phyloP scores from a whole-genome alignment of 2,888 invertebrate genomes.

The Philereme transversata region DNA sequence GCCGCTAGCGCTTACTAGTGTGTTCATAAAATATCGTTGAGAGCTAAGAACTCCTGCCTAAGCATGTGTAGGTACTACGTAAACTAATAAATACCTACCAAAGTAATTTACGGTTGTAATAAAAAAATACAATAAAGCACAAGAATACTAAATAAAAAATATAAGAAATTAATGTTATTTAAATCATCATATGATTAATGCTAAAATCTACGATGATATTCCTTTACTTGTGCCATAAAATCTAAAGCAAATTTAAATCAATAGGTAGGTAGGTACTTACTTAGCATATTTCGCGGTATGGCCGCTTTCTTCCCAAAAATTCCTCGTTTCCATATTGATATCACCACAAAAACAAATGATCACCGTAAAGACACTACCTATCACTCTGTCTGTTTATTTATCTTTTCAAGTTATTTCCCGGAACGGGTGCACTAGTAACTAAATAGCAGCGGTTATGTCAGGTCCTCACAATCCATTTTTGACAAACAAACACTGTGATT shows the following conservation, averaged over 20 bases:
- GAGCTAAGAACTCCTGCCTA: too few species aligned
- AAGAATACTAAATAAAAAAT: too few species aligned
- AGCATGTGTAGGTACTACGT: too few species aligned
- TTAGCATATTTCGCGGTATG: slow-evolving; percentile 74
- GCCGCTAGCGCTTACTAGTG: too few species aligned
- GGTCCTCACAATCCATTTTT: slow-evolving; percentile 61
- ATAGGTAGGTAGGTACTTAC: slow-evolving; percentile 53
- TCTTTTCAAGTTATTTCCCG: slow-evolving; percentile 52
- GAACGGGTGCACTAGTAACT: slow-evolving; percentile 45
- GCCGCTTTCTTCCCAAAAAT: slow-evolving; percentile 78
- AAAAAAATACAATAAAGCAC: too few species aligned
- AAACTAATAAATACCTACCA: too few species aligned
- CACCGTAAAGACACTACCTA: slow-evolving; percentile 23
- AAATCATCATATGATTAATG: neutral
- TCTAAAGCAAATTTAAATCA: neutral
- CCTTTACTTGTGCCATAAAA: too few species aligned
- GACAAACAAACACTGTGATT: slow-evolving; percentile 43
- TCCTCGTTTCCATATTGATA: slow-evolving; percentile 73
- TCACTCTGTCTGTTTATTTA: slow-evolving; percentile 42
- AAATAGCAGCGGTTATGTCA: slow-evolving; percentile 46
- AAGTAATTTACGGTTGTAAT: too few species aligned
- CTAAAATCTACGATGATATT: neutral
- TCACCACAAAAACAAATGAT: slow-evolving; percentile 55
- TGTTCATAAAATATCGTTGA: too few species aligned
- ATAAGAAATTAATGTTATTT: too few species aligned